phyloP scores from a whole-genome alignment of 2,113 vertebrate genomes.

The Hypomesus transpacificus region DNA sequence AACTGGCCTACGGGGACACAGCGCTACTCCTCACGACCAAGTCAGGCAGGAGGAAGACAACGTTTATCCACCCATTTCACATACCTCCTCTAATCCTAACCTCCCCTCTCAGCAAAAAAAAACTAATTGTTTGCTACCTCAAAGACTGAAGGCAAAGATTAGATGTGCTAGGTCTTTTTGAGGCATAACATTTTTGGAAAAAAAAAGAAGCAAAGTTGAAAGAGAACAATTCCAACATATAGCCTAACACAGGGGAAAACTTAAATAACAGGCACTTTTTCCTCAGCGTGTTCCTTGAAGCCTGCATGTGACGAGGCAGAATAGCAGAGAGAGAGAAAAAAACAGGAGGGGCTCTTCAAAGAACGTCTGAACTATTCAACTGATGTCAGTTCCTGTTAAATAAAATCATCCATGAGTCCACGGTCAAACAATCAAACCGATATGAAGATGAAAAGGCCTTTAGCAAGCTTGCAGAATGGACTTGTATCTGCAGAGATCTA shows the following conservation, averaged over 20 bases:
- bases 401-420: constrained; percentile 46
- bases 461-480: constrained; percentile 15
- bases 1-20: not conserved
- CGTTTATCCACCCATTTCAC: constrained; percentile 25
- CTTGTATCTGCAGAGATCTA: not conserved
- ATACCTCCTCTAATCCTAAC: not conserved
- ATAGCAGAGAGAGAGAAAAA: constrained; percentile 40
- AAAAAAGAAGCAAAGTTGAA: constrained; percentile 17
- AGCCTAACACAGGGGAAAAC: not conserved
- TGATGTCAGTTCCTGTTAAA: constrained; percentile 63
- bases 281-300: constrained; percentile 32
- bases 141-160: not conserved
- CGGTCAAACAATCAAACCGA: constrained; percentile 50
- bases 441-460: constrained; percentile 25
- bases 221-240: constrained; percentile 50
- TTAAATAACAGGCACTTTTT: too few relatives aligned
- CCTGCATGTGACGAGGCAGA: constrained; percentile 51
- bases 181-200: constrained; percentile 3
- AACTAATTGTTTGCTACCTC: constrained; percentile 22
- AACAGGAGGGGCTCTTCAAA: constrained; percentile 39
- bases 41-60: constrained; percentile 18
- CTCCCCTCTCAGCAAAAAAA: constrained; percentile 19
- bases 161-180: constrained; percentile 23
- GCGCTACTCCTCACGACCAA: constrained; percentile 28
- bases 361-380: constrained; percentile 55